Evolutionary conservation across 2,888 invertebrate species (phyloP).

Genomic region (Agrochola circellaris): DNA sequence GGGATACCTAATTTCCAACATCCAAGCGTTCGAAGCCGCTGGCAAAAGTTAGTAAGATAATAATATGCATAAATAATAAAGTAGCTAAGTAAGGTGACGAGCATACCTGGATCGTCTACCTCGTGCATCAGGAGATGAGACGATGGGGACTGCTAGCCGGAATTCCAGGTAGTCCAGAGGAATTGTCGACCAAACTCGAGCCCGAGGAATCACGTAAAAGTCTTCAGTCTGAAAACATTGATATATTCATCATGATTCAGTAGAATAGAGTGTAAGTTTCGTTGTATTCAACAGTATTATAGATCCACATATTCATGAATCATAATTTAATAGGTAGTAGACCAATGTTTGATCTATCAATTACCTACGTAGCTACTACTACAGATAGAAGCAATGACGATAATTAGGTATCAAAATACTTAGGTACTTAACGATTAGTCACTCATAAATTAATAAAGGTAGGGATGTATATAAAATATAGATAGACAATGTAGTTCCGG

Average conservation of each 20-base stretch:
- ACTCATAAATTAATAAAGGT: no score
- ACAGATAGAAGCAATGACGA: conserved; percentile 11
- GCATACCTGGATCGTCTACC: conserved; percentile 29
- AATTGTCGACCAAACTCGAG: conserved; percentile 43
- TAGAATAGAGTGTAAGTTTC: background rate
- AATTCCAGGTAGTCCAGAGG: conserved; percentile 48
- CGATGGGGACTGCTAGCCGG: conserved; percentile 46
- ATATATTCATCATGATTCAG: background rate
- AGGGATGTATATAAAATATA: background rate
- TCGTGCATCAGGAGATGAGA: conserved; percentile 17
- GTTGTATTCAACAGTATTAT: background rate
- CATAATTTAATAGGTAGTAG: background rate
- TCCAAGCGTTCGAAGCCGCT: no score
- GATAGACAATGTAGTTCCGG: background rate
- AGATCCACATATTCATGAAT: background rate
- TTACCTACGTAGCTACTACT: background rate
- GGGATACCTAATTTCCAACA: no score
- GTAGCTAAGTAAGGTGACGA: background rate
- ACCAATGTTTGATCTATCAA: background rate
- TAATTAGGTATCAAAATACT: background rate
- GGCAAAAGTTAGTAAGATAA: background rate
- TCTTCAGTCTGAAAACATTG: conserved; percentile 49
- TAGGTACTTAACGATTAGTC: conserved; percentile 1
- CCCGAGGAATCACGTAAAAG: conserved; percentile 52
- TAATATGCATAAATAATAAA: background rate